Evolutionary conservation across 1,140 invertebrate species (phyloP), one percentile per base, ranked within the genome.

Genomic region (Ruditapes philippinarum): DNA sequence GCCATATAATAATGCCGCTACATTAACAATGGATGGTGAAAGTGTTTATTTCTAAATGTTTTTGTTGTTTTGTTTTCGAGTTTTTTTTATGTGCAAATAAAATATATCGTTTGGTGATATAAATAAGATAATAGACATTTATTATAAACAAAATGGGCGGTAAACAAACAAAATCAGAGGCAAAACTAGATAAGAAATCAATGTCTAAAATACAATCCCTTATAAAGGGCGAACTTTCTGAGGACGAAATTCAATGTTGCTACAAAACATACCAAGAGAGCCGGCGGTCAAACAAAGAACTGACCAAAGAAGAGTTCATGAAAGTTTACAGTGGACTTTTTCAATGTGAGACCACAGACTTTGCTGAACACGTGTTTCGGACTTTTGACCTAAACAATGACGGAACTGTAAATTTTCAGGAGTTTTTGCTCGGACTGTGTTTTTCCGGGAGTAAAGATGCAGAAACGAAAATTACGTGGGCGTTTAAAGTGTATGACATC

Each of bases 381-480:
- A 89, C 90, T 2, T 94, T 93, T 80, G 93, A 93, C 86, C 17
- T 45, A 31, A 90, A 94, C 81, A 80, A 80, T 19, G 82, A 94
- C 74, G 92, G 91, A 0, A 57, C 31, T 33, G 92, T 94, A 14
- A 84, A 92, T 65, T 94, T 94, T 80, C 74, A 91, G 31, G 92
- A 94, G 76, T 93, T 94, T 76, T 83, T 93, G 25, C 74, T 90
- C 25, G 93, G 89, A 19, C 31, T 93, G 73, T 93, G 91, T 62
- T 81, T 94, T 17, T 90, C 92, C 31, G 91, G 91, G 76, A 91
- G 98, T 81, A 98, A 98, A 1, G 97, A 97, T 7, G 97, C 98
- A 0, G 97, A 98, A 92, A 98, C 99, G 94, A 99, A 99, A 94
- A 96, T 99, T 17, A 97, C 98, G 86, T 99, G 98, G 98, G 97